These are phyloP conservation scores for Oscheius myriophilus DNA, from an alignment of 2,888 invertebrate species.

Conservation along the genomic window DNA sequence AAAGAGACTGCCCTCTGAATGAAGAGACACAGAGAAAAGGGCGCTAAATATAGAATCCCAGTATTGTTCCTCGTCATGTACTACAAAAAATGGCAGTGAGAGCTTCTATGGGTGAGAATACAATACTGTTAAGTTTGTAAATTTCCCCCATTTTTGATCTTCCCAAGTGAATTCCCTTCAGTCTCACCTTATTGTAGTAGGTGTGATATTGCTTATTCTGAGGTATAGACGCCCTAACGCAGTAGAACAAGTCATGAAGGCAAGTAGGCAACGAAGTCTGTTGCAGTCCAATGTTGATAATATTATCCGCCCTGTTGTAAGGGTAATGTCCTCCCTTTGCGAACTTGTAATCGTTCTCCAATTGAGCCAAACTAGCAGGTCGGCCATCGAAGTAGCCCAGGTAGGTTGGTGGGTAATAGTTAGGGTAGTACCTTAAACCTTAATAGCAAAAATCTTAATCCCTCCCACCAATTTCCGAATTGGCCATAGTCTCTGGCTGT, in stretches of 20 bases:
- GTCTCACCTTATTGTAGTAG: no score
- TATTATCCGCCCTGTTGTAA: conserved; percentile 61
- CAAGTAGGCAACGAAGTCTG: conserved; percentile 63
- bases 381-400: conserved; percentile 59
- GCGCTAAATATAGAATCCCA: no score
- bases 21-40: no score
- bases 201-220: not conserved
- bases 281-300: conserved; percentile 61
- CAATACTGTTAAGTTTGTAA: no score
- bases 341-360: conserved; percentile 60
- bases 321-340: conserved; percentile 54
- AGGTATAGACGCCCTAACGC: conserved; percentile 45
- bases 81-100: no score
- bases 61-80: no score
- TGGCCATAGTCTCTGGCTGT: conserved; percentile 51
- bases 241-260: conserved; percentile 64
- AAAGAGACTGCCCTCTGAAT: no score
- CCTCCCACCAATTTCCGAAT: conserved; percentile 47
- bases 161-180: no score
- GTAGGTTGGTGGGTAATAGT: conserved; percentile 59
- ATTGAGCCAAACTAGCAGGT: conserved; percentile 50
- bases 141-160: no score
- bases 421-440: conserved; percentile 50
- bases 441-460: not conserved
- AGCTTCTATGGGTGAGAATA: no score